A percentile compares a stretch with the other conserved stretches of the same genome.
Conservation (phyloP, 2,888 invertebrate species). For the Coelogynopora nodosa region DNA sequence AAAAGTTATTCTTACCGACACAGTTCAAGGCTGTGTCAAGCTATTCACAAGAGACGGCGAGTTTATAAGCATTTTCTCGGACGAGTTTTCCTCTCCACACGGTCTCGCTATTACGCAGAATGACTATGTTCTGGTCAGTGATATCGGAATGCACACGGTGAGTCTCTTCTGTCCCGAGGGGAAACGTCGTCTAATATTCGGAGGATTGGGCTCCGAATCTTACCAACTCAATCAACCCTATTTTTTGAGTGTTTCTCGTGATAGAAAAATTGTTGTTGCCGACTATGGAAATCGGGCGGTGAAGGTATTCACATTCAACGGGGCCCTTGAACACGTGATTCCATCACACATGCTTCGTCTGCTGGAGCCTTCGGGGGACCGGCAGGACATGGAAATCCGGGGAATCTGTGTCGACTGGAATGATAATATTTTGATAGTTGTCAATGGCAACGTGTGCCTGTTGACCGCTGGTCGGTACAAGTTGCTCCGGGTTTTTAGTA, state of each 20-base stretch:
- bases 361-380: background rate
- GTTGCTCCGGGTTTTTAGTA: background rate
- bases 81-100: background rate
- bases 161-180: slow-evolving; percentile 30
- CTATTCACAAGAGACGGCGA: background rate
- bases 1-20: background rate
- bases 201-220: slow-evolving; percentile 15
- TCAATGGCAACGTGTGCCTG: slow-evolving; percentile 32
- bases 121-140: slow-evolving; percentile 32
- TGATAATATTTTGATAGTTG: slow-evolving; percentile 29
- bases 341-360: slow-evolving; percentile 3
- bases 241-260: slow-evolving; percentile 2
- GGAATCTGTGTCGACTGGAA: slow-evolving; percentile 19
- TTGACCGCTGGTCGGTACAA: background rate
- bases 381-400: background rate
- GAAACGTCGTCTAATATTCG: background rate
- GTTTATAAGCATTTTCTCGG: background rate
- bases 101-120: slow-evolving; percentile 29
- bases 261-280: slow-evolving; percentile 14
- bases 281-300: slow-evolving; percentile 13
- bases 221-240: slow-evolving; percentile 1
- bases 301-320: slow-evolving; percentile 33
- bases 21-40: background rate
- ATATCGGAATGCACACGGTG: slow-evolving; percentile 20
- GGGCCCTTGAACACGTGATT: slow-evolving; percentile 3